Base-by-base conservation (phyloP, 1,140 invertebrate genomes). In the Drosophila saltans region DNA sequence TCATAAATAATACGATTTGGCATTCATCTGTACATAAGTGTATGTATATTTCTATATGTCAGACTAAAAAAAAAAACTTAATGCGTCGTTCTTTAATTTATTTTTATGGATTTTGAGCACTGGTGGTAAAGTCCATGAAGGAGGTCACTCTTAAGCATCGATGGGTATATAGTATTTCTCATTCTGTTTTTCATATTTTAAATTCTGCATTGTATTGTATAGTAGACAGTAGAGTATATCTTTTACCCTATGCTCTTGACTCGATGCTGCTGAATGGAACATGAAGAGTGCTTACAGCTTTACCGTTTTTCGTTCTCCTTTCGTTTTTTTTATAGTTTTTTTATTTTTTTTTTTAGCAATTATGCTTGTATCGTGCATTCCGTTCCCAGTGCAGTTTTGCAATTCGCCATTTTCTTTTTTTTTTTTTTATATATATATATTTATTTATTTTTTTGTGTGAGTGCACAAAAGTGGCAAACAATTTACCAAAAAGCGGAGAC, bases 401-500 rank as follows among this genome's bases (percentile, higher is more conserved):
- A 16, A 16, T 16, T 16, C 16, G 16, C 33, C 24, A 3, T 2
- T 30, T 39, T 64, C 64, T 26, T 43, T 30, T 30, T 2, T 30
- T 30, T 30, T 30, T 4, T 16, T 16, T 16, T 16, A 16, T 16
- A 16, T 16, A 16, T 16, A 16, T 16, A 16, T 16, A 16, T 30
- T 0, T 30, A 2, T 30, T 30, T 30, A 4, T 30, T 30, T 36
- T 36, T 3, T 36, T 36, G 3, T 33, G 43, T 52, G 52, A 52
- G n/a, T 36, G 36, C 56, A 52, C 56, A 62, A 59, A 66, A 74
- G 58, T 56, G 56, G 61, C 61, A 72, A 75, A 73, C 70, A 75
- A 75, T 73, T 75, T 73, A 73, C 58, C 39, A 75, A 74, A 73
- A 43, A 66, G 55, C 70, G 28, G 41, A 73, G 72, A 61, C 69